Evolutionary conservation across 2,113 vertebrate species (phyloP).

Genomic region (Syngnathoides biaculeatus): DNA sequence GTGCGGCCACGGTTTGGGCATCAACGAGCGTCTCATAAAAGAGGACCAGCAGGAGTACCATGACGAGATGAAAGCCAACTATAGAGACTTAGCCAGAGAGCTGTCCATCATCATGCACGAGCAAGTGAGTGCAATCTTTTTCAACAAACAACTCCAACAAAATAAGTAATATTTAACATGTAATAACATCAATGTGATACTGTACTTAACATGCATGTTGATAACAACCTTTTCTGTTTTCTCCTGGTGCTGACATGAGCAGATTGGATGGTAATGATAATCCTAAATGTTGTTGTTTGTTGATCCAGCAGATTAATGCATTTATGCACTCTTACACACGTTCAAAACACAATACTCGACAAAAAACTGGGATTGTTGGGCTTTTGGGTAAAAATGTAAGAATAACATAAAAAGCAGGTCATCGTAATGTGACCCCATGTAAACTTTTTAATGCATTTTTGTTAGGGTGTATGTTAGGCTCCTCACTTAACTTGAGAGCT

Average conservation of each 20-base stretch:
- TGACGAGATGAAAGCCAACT: constrained; percentile 97
- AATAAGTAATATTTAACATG: no score
- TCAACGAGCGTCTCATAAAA: constrained; percentile 95
- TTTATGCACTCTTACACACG: neutral
- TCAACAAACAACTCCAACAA: neutral
- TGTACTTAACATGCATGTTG: constrained; percentile 17
- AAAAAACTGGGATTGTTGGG: neutral
- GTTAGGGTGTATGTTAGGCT: neutral
- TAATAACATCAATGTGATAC: no score
- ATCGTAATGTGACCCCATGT: neutral
- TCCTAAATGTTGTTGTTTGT: constrained; percentile 29
- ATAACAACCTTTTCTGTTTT: constrained; percentile 63
- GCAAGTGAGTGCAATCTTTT: constrained; percentile 74
- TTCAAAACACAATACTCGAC: neutral
- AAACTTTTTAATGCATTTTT: neutral
- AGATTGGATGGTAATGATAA: constrained; percentile 94
- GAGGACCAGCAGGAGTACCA: constrained; percentile 97
- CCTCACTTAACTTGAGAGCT: no score
- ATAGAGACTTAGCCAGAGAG: constrained; percentile 90
- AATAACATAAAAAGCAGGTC: neutral
- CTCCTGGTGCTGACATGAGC: constrained; percentile 77
- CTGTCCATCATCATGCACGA: constrained; percentile 97
- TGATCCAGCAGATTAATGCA: constrained; percentile 40
- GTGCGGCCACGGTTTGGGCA: constrained; percentile 86
- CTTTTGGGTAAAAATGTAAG: neutral